A percentile compares a stretch with the other conserved stretches of the same genome.
Conservation (phyloP, 2,888 invertebrate genomes). For the Andrena marginata region DNA sequence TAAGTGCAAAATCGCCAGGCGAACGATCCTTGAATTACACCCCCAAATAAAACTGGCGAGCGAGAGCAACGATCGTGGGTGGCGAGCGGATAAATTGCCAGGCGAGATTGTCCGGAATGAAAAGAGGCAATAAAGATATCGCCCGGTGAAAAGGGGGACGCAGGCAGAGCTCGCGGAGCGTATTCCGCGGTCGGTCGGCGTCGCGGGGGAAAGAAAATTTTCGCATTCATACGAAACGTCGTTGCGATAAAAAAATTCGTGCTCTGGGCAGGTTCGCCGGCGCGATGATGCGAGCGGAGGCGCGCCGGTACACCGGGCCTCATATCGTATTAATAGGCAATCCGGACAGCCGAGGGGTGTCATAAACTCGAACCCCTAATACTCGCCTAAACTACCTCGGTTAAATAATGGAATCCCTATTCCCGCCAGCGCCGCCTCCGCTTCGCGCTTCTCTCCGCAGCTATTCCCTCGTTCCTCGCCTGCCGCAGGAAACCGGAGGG, state of each 20-base stretch:
- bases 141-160: constrained; percentile 33
- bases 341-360: constrained; percentile 84
- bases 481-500: constrained; percentile 34
- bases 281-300: constrained; percentile 66
- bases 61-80: constrained; percentile 7
- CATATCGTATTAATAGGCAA: constrained; percentile 85
- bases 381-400: constrained; percentile 85
- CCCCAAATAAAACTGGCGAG: constrained; percentile 14
- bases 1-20: not conserved
- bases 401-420: constrained; percentile 85
- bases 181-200: not conserved
- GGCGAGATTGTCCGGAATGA: constrained; percentile 52
- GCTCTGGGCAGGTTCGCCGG: constrained; percentile 54
- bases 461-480: constrained; percentile 58
- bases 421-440: constrained; percentile 68
- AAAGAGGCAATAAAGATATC: constrained; percentile 63
- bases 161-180: not conserved
- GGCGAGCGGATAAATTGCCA: constrained; percentile 52
- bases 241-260: constrained; percentile 71
- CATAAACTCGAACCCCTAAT: constrained; percentile 85
- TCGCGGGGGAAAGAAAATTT: constrained; percentile 40
- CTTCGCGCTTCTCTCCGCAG: constrained; percentile 51
- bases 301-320: constrained; percentile 78
- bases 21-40: constrained; percentile 10
- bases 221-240: constrained; percentile 67